Percentiles rank a stretch among this genome's conserved stretches.
Conservation (phyloP, 2,797 vertebrate genomes). For the Tachyglossus aculeatus region DNA sequence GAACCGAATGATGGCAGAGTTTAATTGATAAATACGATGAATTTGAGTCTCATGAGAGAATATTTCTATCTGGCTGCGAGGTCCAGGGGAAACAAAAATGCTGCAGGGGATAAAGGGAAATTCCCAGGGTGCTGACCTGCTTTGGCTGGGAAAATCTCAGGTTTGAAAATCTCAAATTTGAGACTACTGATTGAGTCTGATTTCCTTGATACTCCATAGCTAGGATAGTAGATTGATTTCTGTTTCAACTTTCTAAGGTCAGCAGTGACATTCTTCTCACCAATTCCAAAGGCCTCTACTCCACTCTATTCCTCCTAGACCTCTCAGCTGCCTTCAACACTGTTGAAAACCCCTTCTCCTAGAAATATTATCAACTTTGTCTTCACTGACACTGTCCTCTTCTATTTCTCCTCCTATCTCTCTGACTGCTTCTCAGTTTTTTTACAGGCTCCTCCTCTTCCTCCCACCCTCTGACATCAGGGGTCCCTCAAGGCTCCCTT, state of each 20-base stretch:
- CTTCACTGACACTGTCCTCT: too few species aligned
- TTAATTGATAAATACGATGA: background rate
- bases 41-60: background rate
- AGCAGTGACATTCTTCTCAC: background rate
- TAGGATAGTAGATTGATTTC: background rate
- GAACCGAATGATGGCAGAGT: background rate
- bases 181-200: background rate
- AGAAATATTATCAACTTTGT: too few species aligned
- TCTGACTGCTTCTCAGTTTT: too few species aligned
- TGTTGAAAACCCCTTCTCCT: too few species aligned
- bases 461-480: too few species aligned
- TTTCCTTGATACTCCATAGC: background rate
- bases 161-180: background rate
- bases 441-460: too few species aligned
- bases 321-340: too few species aligned
- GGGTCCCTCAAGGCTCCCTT: too few species aligned
- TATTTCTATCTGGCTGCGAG: background rate
- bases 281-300: background rate
- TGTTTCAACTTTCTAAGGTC: background rate
- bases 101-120: background rate
- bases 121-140: background rate
- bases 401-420: too few species aligned
- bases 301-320: background rate
- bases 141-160: background rate
- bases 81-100: background rate